Conservation (phyloP, 2,888 invertebrate species). For the Dryobota labecula region DNA sequence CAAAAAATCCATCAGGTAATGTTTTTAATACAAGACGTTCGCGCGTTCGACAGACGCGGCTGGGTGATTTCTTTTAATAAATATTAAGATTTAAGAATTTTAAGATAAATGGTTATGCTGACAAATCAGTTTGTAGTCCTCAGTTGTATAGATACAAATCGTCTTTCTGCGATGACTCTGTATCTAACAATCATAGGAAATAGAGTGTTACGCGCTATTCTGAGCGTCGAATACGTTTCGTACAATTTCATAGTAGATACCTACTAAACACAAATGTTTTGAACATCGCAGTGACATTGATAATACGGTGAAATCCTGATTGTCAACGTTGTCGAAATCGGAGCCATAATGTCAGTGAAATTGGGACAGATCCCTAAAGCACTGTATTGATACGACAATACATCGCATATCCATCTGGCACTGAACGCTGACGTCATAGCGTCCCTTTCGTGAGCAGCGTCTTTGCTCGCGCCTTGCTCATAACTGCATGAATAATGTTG, state of each 20-base stretch:
- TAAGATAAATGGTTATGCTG: not conserved
- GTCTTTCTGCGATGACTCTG: slow-evolving; percentile 9
- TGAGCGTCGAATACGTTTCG: not conserved
- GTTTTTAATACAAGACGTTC: not conserved
- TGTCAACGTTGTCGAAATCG: slow-evolving; percentile 29
- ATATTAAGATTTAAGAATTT: slow-evolving; percentile 1
- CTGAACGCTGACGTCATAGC: slow-evolving; percentile 12
- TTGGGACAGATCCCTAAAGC: slow-evolving; percentile 45
- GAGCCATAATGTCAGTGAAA: slow-evolving; percentile 46
- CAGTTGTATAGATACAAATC: slow-evolving; percentile 7
- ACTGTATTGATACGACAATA: slow-evolving; percentile 6
- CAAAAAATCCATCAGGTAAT: not conserved
- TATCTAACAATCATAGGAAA: slow-evolving; percentile 6
- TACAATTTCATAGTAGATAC: not conserved
- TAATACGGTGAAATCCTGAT: slow-evolving; percentile 29
- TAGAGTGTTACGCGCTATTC: not conserved
- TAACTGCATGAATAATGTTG: slow-evolving; percentile 4
- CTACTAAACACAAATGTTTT: not conserved
- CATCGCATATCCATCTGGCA: slow-evolving; percentile 50
- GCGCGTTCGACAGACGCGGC: not conserved
- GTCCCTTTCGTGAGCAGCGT: slow-evolving; percentile 9
- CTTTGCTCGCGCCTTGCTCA: not conserved
- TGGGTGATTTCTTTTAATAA: slow-evolving; percentile 1
- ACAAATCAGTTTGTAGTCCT: not conserved
- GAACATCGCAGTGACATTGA: slow-evolving; percentile 17